These are phyloP conservation scores for Oxyteleia sp. DNA, from an alignment of 2,888 invertebrate genomes.

Conservation along the genomic window DNA sequence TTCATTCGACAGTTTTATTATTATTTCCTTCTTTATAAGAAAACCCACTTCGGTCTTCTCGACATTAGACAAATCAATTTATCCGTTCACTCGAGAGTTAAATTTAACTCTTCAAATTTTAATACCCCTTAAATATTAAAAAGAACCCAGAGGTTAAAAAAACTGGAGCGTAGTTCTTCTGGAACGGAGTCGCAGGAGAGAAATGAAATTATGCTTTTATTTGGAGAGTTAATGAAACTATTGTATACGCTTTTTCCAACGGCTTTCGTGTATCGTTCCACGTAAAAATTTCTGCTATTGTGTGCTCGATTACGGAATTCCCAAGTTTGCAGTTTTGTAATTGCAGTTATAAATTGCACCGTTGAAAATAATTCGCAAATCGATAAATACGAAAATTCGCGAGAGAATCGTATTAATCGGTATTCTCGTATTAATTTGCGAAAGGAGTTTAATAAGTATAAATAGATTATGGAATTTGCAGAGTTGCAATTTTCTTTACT, in stretches of 20 bases:
- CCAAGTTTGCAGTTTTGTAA: slow-evolving; percentile 22
- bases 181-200: no score
- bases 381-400: slow-evolving; percentile 4
- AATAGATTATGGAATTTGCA: slow-evolving; percentile 11
- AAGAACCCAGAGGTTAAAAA: neutral
- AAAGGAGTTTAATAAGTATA: neutral
- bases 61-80: no score
- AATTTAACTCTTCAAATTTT: neutral
- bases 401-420: slow-evolving; percentile 1
- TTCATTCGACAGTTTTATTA: no score
- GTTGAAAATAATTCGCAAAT: slow-evolving; percentile 26
- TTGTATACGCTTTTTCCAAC: neutral
- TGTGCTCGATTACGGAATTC: slow-evolving; percentile 5
- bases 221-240: neutral
- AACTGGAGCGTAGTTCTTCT: neutral
- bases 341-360: slow-evolving; percentile 18
- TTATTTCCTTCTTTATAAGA: no score
- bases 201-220: slow-evolving; percentile 2
- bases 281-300: slow-evolving; percentile 6
- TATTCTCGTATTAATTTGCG: neutral
- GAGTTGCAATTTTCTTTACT: slow-evolving; percentile 7
- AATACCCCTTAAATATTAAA: neutral
- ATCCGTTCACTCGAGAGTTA: neutral
- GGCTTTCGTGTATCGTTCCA: slow-evolving; percentile 4
- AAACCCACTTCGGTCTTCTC: no score